Conservation (phyloP, 2,113 vertebrate genomes). For the Campylomormyrus tamandua region DNA sequence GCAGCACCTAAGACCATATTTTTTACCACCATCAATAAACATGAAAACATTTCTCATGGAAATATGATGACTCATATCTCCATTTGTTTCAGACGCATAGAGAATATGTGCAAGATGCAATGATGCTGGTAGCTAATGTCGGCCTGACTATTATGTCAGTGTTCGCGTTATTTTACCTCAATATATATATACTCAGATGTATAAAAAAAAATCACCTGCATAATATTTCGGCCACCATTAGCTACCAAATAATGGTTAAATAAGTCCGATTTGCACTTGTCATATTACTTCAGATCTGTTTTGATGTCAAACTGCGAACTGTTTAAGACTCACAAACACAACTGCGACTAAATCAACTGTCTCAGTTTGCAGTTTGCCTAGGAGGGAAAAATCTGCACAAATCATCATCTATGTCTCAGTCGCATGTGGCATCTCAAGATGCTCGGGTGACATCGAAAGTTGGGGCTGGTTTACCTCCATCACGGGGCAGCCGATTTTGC, state of each 20-base stretch:
- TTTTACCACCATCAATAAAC: background rate
- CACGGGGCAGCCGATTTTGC: conserved; percentile 20
- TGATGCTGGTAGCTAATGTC: background rate
- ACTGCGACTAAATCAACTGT: background rate
- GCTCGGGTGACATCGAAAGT: conserved; percentile 39
- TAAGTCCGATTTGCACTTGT: background rate
- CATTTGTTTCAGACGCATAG: background rate
- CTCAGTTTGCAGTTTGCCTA: background rate
- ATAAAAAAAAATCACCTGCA: background rate
- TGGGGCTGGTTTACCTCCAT: conserved; percentile 25
- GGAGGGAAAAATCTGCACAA: background rate
- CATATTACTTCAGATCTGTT: background rate
- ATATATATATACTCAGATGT: background rate
- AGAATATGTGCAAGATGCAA: background rate
- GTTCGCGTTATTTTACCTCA: background rate
- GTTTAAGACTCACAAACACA: background rate
- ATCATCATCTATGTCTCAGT: conserved; percentile 23
- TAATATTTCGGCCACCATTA: background rate
- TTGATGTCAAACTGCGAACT: background rate
- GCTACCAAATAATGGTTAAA: background rate
- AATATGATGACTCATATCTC: background rate
- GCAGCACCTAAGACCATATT: background rate
- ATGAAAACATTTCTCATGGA: background rate
- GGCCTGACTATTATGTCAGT: background rate
- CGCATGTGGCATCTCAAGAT: conserved; percentile 20